Conservation (phyloP, 2,888 invertebrate genomes). For the Apodemia duryi region DNA sequence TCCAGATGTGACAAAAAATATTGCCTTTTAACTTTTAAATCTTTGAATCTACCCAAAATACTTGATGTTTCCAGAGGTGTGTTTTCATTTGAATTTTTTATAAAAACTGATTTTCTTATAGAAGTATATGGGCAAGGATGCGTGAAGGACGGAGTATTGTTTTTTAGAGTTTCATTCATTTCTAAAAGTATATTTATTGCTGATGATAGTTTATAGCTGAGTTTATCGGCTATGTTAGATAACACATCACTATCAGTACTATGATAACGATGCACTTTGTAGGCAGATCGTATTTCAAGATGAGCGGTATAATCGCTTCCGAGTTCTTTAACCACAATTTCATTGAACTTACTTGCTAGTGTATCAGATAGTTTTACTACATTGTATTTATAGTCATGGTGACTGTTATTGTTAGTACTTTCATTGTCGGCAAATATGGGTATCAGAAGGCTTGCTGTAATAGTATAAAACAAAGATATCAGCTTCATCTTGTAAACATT, state of each 20-base stretch:
- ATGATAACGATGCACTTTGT: slow-evolving; percentile 58
- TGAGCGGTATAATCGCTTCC: slow-evolving; percentile 64
- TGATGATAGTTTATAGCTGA: slow-evolving; percentile 60
- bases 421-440: slow-evolving; percentile 54
- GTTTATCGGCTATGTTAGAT: slow-evolving; percentile 55
- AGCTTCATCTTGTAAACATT: slow-evolving; percentile 65
- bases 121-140: slow-evolving; percentile 73
- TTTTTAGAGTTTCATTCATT: slow-evolving; percentile 57
- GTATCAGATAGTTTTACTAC: slow-evolving; percentile 56
- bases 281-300: slow-evolving; percentile 58
- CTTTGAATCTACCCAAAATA: slow-evolving; percentile 57
- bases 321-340: slow-evolving; percentile 62
- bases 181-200: slow-evolving; percentile 60
- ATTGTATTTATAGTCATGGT: slow-evolving; percentile 59
- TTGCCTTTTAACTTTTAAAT: slow-evolving; percentile 71
- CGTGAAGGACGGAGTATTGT: slow-evolving; percentile 67
- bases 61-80: slow-evolving; percentile 46
- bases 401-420: slow-evolving; percentile 46
- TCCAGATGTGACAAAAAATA: slow-evolving; percentile 67
- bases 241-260: slow-evolving; percentile 54
- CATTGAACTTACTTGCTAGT: slow-evolving; percentile 57
- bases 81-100: slow-evolving; percentile 53
- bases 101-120: slow-evolving; percentile 68
- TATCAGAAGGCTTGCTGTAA: slow-evolving; percentile 45
- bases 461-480: slow-evolving; percentile 56